Percentiles rank a stretch among this genome's conserved stretches.
Evolutionary conservation across 2,888 invertebrate species (phyloP).

Genomic region (Ochropleura leucogaster): DNA sequence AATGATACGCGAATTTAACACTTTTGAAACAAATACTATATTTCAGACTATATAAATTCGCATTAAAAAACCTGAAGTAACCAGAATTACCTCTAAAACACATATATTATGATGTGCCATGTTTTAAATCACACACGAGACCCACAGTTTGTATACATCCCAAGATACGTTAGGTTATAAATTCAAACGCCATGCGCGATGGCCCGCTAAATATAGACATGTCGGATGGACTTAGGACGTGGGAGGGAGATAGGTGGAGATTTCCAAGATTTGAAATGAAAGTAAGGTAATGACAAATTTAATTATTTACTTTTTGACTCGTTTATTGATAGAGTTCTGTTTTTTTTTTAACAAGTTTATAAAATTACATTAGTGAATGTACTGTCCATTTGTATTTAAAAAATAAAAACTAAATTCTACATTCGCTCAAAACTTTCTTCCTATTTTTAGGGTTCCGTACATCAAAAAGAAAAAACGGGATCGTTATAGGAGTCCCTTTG

Average conservation of each 20-base stretch:
- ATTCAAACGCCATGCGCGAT: conserved; percentile 46
- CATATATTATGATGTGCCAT: conserved; percentile 40
- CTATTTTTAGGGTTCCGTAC: no score
- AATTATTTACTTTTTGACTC: background rate
- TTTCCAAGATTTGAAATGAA: conserved; percentile 5
- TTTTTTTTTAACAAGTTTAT: background rate
- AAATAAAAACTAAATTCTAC: no score
- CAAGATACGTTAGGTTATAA: conserved; percentile 50
- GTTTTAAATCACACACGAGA: conserved; percentile 63
- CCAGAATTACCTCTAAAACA: conserved; percentile 28
- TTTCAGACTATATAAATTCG: background rate
- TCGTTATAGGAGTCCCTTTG: no score
- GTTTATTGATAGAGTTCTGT: background rate
- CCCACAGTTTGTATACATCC: conserved; percentile 57
- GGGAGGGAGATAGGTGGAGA: background rate
- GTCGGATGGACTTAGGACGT: conserved; percentile 20
- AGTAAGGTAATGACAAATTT: conserved; percentile 3
- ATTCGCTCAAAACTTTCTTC: no score
- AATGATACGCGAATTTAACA: background rate
- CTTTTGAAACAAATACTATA: background rate
- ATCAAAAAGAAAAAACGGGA: no score
- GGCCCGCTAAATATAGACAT: conserved; percentile 43
- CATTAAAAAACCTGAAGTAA: conserved; percentile 36
- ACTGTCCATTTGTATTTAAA: background rate
- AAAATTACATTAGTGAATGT: no score